Evolutionary conservation across 2,888 invertebrate genomes (phyloP), one percentile per base, ranked within the genome.

Genomic region (Spodoptera exigua): DNA sequence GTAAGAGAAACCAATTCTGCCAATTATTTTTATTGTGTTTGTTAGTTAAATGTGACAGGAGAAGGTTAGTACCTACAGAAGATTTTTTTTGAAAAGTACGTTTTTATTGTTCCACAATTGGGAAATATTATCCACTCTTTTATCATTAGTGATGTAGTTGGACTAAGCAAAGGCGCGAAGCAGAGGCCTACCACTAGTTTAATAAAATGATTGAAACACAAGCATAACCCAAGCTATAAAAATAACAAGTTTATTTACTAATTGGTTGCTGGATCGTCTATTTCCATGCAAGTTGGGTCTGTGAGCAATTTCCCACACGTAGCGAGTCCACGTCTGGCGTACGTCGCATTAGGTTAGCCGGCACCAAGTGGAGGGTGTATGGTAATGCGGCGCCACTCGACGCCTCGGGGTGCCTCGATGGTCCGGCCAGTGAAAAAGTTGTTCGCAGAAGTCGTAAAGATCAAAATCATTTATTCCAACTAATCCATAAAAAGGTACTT

Each of bases 331-430:
- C 80, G 81, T 82, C 85, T 87, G 87, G 84, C 87, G 81, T 81
- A 79, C 82, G 83, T 77, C 77, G 78, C 82, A 86, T 88, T 88
- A 84, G 85, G 87, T 87, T 86, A 86, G 86, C 82, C 81, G 73
- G 68, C 71, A 72, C 78, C 77, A 82, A 82, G 80, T 82, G 85
- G 82, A 76, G 76, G 79, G 78, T 80, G 77, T 85, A 90, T 90
- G 90, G 86, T 88, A 90, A 90, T 90, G 79, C 54, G 76, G 71
- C 74, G 74, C 75, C 81, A 76, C 80, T 76, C 74, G 74, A 78
- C 76, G 77, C 82, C 83, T 76, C 70, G 74, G 75, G 69, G 65
- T 59, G 57, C 68, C 72, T 65, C 70, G 47, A 49, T 34, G 55
- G 55, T 40, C 52, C 51, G 21, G 37, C 17, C 27, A 46, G 32